Evolutionary conservation across 2,113 vertebrate genomes (phyloP).

Genomic region (Diadophis punctatus): DNA sequence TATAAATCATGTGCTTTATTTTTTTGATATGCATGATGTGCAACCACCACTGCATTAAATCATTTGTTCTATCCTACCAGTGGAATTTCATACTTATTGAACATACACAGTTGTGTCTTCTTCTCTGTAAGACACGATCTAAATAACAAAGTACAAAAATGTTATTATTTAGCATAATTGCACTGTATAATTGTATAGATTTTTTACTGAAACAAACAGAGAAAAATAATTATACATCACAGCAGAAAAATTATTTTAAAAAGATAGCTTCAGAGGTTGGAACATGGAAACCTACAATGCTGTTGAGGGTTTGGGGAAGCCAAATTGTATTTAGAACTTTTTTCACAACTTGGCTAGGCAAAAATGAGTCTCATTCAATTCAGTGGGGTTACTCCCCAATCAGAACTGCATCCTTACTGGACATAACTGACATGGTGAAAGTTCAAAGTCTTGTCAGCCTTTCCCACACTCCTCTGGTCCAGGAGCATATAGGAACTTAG

Average conservation of each 20-base stretch:
- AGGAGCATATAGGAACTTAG: background rate
- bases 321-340: background rate
- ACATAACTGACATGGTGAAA: background rate
- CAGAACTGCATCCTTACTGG: background rate
- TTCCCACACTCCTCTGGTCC: background rate
- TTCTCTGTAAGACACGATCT: constrained; percentile 48
- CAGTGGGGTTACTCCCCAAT: background rate
- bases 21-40: constrained; percentile 48
- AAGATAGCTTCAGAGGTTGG: constrained; percentile 50
- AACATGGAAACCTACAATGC: background rate
- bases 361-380: background rate
- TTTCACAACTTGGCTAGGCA: background rate
- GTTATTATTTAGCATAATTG: constrained; percentile 64
- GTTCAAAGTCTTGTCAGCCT: background rate
- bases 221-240: constrained; percentile 54
- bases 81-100: constrained; percentile 62
- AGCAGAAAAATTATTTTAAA: constrained; percentile 55
- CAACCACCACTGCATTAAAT: constrained; percentile 56
- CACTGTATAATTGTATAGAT: constrained; percentile 55
- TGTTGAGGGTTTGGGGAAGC: background rate
- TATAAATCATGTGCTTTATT: constrained; percentile 40
- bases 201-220: constrained; percentile 58
- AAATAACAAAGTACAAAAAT: constrained; percentile 55
- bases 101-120: constrained; percentile 45
- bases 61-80: constrained; percentile 53